Base-by-base conservation (phyloP, 2,888 invertebrate species). In the Trachelus troglodyta region DNA sequence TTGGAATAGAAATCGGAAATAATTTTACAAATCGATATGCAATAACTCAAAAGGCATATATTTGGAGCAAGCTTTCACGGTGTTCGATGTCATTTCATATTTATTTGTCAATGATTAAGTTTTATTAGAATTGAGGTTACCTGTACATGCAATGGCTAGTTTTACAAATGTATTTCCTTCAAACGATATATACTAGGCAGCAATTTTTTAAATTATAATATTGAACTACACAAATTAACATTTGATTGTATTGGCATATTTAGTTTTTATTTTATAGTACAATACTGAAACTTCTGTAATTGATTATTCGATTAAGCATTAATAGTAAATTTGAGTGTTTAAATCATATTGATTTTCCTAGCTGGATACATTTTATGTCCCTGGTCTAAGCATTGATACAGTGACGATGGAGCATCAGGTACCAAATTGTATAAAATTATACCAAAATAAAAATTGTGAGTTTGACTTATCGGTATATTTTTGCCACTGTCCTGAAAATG, bases 331-430 rank as follows among this genome's bases (percentile, higher is more conserved):
- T 69, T 76, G 34, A 11, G 9, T 73, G 73, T 76, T 80, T 77
- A 11, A 80, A 79, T 83, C 81, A 69, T 73, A 78, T 83, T 85
- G 76, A 76, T 85, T 81, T 87, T 84, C 85, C 77, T 83, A 89
- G 88, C 81, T 86, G 85, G 85, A 85, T 80, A 78, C 77, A 81
- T 80, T 71, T 78, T 85, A 83, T 83, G 82, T 85, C 83, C 73
- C 76, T 81, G 78, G 80, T 85, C 81, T 83, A 82, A 86, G 79
- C 82, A 82, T 83, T 83, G 81, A 85, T 81, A 83, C 83, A 82
- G 79, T 83, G 83, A 84, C 80, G 81, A 89, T 88, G 88, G 87
- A 89, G 74, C 84, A 85, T 78, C 86, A 87, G 84, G 86, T 88
- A 87, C 82, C 85, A 83, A 81, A 80, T 82, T 79, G 83, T 82